These are phyloP conservation scores for Cheiracanthium punctorium DNA, from an alignment of 2,888 invertebrate species.

Conservation along the genomic window DNA sequence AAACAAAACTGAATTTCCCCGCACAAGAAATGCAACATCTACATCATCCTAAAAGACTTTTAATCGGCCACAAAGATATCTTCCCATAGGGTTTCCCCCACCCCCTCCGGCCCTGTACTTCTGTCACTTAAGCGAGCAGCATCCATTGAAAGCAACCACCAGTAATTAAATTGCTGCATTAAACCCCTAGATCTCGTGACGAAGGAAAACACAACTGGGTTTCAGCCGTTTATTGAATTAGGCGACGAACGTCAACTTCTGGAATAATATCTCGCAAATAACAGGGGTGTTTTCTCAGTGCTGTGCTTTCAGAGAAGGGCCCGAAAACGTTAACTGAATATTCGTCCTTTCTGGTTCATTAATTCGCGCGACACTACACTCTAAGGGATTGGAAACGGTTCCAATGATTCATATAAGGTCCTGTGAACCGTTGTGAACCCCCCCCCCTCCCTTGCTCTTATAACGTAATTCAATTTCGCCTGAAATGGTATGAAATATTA, in stretches of 20 bases:
- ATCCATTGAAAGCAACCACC: slow-evolving; percentile 30
- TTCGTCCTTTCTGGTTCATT: slow-evolving; percentile 61
- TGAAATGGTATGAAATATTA: slow-evolving; percentile 13
- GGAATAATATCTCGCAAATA: slow-evolving; percentile 24
- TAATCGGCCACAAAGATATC: slow-evolving; percentile 53
- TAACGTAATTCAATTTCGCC: slow-evolving; percentile 46
- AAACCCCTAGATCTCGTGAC: slow-evolving; percentile 25
- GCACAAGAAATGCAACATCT: no score
- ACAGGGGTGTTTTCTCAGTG: slow-evolving; percentile 64
- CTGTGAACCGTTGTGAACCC: slow-evolving; percentile 41
- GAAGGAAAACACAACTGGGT: not conserved
- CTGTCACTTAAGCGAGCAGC: slow-evolving; percentile 47
- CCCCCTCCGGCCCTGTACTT: slow-evolving; percentile 32
- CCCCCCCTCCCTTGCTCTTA: no score
- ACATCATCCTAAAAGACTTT: slow-evolving; percentile 36
- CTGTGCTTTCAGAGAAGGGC: slow-evolving; percentile 33
- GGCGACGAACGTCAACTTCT: slow-evolving; percentile 12
- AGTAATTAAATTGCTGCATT: slow-evolving; percentile 56
- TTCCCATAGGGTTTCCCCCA: slow-evolving; percentile 56
- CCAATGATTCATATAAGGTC: slow-evolving; percentile 32
- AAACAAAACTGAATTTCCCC: no score
- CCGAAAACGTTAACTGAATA: slow-evolving; percentile 5
- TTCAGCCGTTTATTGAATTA: slow-evolving; percentile 48
- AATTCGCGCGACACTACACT: slow-evolving; percentile 49
- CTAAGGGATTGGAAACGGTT: slow-evolving; percentile 27